Percentiles rank a stretch among this genome's conserved stretches.
Conservation (phyloP, 92 coral and sea anemone genomes). For the Phenganax marumi region DNA sequence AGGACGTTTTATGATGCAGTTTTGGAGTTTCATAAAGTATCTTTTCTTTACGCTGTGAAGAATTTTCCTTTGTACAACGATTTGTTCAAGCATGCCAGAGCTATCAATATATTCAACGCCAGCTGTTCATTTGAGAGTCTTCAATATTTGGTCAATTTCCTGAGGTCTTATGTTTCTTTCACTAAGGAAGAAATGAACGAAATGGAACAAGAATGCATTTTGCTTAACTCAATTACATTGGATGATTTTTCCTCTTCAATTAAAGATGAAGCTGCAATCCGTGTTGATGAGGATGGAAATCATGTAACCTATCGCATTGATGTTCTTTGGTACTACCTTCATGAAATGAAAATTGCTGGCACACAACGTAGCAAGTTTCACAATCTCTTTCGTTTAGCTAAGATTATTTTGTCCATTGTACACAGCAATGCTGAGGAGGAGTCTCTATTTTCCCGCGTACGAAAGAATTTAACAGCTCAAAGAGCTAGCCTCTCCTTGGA, state of each 20-base stretch:
- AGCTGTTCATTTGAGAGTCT: conserved; percentile 10
- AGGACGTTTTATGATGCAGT: conserved; percentile 18
- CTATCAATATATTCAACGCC: too few relatives aligned
- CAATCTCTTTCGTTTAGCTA: conserved; percentile 23
- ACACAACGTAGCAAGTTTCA: neutral
- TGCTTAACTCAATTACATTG: neutral
- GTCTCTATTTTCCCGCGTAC: conserved; percentile 8
- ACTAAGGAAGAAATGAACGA: neutral
- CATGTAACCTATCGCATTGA: conserved; percentile 14
- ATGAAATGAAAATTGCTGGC: too few relatives aligned
- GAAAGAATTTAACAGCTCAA: conserved; percentile 24
- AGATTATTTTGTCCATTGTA: neutral
- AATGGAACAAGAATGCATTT: conserved; percentile 22
- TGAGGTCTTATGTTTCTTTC: neutral
- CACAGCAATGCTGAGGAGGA: conserved; percentile 44
- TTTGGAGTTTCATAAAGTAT: neutral
- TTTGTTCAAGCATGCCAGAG: neutral
- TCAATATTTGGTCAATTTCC: neutral
- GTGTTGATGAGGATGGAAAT: conserved; percentile 5
- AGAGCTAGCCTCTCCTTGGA: conserved; percentile 23
- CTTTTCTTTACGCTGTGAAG: conserved; percentile 4
- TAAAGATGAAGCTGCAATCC: conserved; percentile 20
- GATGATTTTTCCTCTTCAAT: conserved; percentile 6
- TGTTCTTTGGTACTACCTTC: conserved; percentile 25
- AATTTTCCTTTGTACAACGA: conserved; percentile 6